Evolutionary conservation across 2,113 vertebrate genomes (phyloP).

Genomic region (Ictalurus punctatus): DNA sequence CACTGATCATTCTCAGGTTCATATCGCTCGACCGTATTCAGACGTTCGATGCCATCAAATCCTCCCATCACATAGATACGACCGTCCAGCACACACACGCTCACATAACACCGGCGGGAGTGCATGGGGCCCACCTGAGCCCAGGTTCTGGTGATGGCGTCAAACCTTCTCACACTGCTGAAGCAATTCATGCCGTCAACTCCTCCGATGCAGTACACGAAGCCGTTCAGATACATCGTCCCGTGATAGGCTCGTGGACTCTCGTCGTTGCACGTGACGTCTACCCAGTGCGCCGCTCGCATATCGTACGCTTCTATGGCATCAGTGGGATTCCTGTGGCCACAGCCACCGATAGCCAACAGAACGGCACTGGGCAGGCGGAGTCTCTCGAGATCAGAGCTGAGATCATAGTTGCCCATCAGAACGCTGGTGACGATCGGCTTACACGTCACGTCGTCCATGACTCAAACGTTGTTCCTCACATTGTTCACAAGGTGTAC

Average conservation of each 20-base stretch:
- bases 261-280: slow-evolving; percentile 68
- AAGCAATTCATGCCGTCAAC: slow-evolving; percentile 76
- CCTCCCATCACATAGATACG: slow-evolving; percentile 84
- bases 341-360: slow-evolving; percentile 81
- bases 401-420: slow-evolving; percentile 66
- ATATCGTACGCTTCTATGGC: slow-evolving; percentile 76
- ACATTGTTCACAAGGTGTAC: slow-evolving; percentile 75
- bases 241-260: slow-evolving; percentile 76
- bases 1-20: too few relatives aligned
- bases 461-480: slow-evolving; percentile 68
- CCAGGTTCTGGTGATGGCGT: slow-evolving; percentile 73
- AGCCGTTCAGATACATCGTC: slow-evolving; percentile 72
- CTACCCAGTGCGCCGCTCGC: slow-evolving; percentile 77
- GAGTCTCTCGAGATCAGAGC: slow-evolving; percentile 63
- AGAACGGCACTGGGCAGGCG: slow-evolving; percentile 77
- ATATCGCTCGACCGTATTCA: too few relatives aligned
- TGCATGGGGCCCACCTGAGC: slow-evolving; percentile 78
- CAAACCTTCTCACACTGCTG: slow-evolving; percentile 76
- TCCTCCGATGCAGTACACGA: slow-evolving; percentile 78
- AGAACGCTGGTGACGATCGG: slow-evolving; percentile 56
- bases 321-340: slow-evolving; percentile 71
- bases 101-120: slow-evolving; percentile 77
- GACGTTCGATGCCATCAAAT: slow-evolving; percentile 60
- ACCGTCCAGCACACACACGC: slow-evolving; percentile 69
- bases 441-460: slow-evolving; percentile 72